A percentile compares a stretch with the other conserved stretches of the same genome.
phyloP scores from a whole-genome alignment of 2,113 vertebrate genomes.

The Eonycteris spelaea region DNA sequence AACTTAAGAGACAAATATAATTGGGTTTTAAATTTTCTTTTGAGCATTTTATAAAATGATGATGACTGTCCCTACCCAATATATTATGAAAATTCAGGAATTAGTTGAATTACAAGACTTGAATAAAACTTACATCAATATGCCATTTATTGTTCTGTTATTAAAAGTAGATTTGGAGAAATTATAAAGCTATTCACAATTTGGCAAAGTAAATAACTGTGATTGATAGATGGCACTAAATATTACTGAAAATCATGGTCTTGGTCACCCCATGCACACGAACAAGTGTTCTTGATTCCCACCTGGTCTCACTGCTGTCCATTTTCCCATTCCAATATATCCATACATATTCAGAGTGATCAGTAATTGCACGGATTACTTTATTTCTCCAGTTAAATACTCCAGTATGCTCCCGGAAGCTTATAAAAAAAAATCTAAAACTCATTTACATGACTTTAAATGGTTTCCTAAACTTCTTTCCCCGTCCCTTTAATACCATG shows the following conservation, averaged over 20 bases:
- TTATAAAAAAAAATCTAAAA: not conserved
- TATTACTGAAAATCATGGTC: not conserved
- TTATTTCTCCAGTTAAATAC: not conserved
- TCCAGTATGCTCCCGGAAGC: not conserved
- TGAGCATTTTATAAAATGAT: conserved; percentile 16
- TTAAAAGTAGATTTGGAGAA: not conserved
- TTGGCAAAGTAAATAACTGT: not conserved
- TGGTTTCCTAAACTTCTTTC: not conserved
- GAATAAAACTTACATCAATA: not conserved
- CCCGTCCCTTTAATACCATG: no score
- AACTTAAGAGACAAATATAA: conserved; percentile 63
- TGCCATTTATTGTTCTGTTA: not conserved
- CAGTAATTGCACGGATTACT: not conserved
- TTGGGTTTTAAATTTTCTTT: conserved; percentile 31
- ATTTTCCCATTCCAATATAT: not conserved
- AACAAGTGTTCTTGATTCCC: not conserved
- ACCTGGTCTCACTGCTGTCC: not conserved
- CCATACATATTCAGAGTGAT: not conserved
- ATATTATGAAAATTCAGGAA: not conserved
- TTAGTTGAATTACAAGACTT: not conserved
- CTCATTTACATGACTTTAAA: not conserved
- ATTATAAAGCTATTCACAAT: not conserved
- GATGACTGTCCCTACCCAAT: not conserved
- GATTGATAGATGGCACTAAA: not conserved
- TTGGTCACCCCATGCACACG: not conserved